phyloP scores from a whole-genome alignment of 2,113 vertebrate genomes.

The Rhea pennata region DNA sequence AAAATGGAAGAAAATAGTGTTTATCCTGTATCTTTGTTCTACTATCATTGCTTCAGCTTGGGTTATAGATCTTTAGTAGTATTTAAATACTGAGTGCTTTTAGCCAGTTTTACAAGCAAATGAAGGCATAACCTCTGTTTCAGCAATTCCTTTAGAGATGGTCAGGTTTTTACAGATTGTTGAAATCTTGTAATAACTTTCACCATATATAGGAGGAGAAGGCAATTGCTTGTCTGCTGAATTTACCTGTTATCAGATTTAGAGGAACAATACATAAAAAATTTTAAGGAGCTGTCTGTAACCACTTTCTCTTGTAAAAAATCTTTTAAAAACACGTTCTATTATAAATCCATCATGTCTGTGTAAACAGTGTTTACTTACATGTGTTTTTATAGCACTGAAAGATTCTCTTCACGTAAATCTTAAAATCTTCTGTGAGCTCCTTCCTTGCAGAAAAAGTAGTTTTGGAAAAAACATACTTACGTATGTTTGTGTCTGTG shows the following conservation, averaged over 20 bases:
- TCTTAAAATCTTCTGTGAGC: background rate
- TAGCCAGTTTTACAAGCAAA: background rate
- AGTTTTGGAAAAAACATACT: background rate
- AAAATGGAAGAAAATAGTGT: background rate
- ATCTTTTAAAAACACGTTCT: background rate
- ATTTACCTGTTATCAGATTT: background rate
- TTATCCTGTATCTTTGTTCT: background rate
- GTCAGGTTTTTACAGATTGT: background rate
- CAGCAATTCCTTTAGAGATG: background rate
- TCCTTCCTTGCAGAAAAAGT: background rate
- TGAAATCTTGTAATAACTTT: slow-evolving; percentile 4
- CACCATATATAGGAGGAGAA: background rate
- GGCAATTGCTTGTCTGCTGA: background rate
- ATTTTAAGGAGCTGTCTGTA: background rate
- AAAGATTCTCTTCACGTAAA: background rate
- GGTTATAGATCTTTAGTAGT: background rate
- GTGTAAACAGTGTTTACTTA: background rate
- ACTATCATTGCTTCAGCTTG: background rate
- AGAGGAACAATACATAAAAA: background rate
- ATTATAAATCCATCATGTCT: background rate
- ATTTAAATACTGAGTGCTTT: background rate
- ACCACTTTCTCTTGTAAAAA: background rate
- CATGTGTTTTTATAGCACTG: background rate
- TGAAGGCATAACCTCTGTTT: background rate
- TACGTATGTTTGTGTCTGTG: accelerated